Evolutionary conservation across 2,888 invertebrate genomes (phyloP), one percentile per base, ranked within the genome.

Genomic region (Nymphalis polychloros): DNA sequence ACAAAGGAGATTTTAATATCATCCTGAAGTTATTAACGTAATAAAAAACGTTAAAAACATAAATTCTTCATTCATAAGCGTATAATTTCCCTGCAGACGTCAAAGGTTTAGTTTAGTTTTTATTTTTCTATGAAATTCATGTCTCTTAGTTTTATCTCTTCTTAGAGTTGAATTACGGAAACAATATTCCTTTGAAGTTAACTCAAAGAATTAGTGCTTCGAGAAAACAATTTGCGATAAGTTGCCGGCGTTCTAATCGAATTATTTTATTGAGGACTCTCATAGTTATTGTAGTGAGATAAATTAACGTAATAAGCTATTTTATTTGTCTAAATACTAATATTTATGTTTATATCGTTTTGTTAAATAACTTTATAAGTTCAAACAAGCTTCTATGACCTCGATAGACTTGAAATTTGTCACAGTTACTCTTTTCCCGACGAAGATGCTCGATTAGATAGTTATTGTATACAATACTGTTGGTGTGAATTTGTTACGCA

Each of bases 131-230:
- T 57, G 35, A 31, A 16, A 31, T 55, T 31, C 53, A 27, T 55
- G 16, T 31, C 53, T n/a, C 8, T 7, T 23, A 27, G 53, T 16
- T 53, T 23, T 23, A 27, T 57, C 41, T 19, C 20, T 41, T 31
- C 23, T 52, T 13, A 7, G 16, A 53, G 19, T 41, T 57, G 35
- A 41, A 57, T 57, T 53, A 23, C 27, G 53, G 27, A 53, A 23
- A 23, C 35, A 57, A n/a, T 35, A 41, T 57, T 57, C 57, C 41
- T 57, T 57, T 57, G 57, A 57, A n/a, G 57, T 57, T 31, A 19
- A 27, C 1, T 19, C 35, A 17, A 41, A 41, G 57, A 57, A 41
- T 57, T 57, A 57, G 41, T 57, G n/a, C 41, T 41, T 35, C 35
- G 35, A 41, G 57, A 35, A 41, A 57, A 35, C 19, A 57, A 41